Conservation (phyloP, 2,113 vertebrate genomes). For the Nibea albiflora region DNA sequence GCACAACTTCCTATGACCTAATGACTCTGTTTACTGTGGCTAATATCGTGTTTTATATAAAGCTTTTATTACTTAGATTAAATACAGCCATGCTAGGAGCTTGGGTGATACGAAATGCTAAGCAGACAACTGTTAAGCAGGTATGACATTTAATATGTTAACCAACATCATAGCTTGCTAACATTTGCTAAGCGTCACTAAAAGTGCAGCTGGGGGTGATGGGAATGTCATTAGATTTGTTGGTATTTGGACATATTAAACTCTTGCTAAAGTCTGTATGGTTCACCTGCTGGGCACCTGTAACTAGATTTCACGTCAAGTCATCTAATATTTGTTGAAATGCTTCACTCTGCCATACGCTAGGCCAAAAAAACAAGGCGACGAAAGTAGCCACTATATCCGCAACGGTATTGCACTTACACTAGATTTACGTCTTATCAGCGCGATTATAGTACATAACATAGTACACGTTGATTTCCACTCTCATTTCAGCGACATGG, state of each 20-base stretch:
- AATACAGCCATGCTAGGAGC: neutral
- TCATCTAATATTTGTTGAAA: neutral
- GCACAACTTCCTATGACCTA: neutral
- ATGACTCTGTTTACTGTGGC: neutral
- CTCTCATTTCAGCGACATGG: neutral
- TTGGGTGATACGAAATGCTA: neutral
- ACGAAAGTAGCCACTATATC: constrained; percentile 2
- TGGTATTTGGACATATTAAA: neutral
- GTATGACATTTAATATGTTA: neutral
- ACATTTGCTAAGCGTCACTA: neutral
- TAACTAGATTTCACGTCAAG: neutral
- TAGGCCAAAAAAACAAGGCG: neutral
- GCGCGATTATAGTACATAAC: neutral
- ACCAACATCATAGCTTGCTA: neutral
- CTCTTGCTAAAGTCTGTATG: neutral
- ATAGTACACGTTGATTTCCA: too few relatives aligned
- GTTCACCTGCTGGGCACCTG: neutral
- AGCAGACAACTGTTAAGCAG: neutral
- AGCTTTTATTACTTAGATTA: neutral
- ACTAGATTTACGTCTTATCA: neutral
- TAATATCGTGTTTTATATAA: neutral
- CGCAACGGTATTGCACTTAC: constrained; percentile 29
- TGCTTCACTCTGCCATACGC: neutral
- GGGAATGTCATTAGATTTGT: neutral
- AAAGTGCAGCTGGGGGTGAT: neutral